Evolutionary conservation across 1,140 invertebrate species (phyloP).

Genomic region (Propsilocerus akamusi): DNA sequence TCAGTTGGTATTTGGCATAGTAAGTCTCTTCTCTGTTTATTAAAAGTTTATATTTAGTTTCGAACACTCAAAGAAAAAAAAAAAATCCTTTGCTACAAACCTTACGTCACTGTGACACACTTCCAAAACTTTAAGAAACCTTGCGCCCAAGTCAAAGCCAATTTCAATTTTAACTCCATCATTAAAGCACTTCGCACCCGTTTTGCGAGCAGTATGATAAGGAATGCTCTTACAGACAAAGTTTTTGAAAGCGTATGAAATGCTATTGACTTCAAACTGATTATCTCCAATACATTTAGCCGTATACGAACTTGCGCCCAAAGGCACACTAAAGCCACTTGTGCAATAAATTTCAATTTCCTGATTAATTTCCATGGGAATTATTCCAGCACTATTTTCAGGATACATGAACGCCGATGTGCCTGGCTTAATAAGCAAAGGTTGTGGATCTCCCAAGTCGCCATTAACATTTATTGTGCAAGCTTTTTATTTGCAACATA

Average conservation of each 20-base stretch:
- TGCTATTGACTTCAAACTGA: neutral
- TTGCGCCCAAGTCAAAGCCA: neutral
- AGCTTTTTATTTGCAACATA: too few relatives aligned
- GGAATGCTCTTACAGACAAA: neutral
- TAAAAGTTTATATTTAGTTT: too few relatives aligned
- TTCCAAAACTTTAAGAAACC: neutral
- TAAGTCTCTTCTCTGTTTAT: neutral
- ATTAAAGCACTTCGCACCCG: neutral
- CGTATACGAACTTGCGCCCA: neutral
- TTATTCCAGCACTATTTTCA: neutral
- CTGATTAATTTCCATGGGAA: neutral
- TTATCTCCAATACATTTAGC: neutral
- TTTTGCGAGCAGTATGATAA: neutral
- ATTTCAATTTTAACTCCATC: neutral
- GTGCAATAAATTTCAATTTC: neutral
- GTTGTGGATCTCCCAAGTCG: slow-evolving; percentile 1
- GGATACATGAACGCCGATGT: neutral
- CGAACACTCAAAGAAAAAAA: too few relatives aligned
- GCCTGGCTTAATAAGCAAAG: neutral
- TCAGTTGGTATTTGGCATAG: neutral
- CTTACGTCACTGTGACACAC: slow-evolving; percentile 1
- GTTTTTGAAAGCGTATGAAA: neutral
- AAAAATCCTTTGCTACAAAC: too few relatives aligned
- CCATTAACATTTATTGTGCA: slow-evolving; percentile 3
- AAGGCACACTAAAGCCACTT: neutral